Percentiles rank a stretch among this genome's conserved stretches.
phyloP scores from a whole-genome alignment of 2,113 vertebrate genomes.

The Trichomycterus rosablanca region DNA sequence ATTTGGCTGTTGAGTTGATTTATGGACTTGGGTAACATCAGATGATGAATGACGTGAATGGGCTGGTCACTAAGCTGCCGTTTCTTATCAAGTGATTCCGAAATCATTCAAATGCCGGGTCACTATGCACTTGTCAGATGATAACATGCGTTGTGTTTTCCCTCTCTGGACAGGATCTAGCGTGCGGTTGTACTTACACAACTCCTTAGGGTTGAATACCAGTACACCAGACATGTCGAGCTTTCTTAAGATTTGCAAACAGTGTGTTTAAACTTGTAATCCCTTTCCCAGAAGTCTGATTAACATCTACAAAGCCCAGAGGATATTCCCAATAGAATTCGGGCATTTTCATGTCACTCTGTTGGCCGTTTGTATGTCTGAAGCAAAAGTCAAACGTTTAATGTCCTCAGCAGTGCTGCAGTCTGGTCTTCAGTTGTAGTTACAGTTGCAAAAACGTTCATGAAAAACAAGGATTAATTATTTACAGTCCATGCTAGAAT shows the following conservation, averaged over 20 bases:
- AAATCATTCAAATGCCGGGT: slow-evolving; percentile 10
- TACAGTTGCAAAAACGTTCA: too few relatives aligned
- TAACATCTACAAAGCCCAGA: background rate
- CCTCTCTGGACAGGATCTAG: slow-evolving; percentile 13
- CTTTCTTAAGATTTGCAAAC: slow-evolving; percentile 13
- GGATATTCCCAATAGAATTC: background rate
- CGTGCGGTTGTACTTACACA: slow-evolving; percentile 21
- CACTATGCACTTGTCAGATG: slow-evolving; percentile 1
- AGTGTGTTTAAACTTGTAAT: slow-evolving; percentile 10
- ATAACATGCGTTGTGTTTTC: slow-evolving; percentile 14
- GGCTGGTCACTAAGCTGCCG: background rate
- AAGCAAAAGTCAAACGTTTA: too few relatives aligned
- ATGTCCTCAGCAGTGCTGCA: too few relatives aligned
- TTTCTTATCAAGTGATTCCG: slow-evolving; percentile 2
- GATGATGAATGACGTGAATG: background rate
- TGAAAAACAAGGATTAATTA: too few relatives aligned
- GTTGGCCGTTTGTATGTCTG: background rate
- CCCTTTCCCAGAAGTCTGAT: background rate
- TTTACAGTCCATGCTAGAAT: too few relatives aligned
- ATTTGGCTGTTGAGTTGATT: background rate
- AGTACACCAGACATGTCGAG: slow-evolving; percentile 28
- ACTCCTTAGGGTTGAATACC: slow-evolving; percentile 24
- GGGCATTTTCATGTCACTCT: too few relatives aligned
- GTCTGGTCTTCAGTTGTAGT: too few relatives aligned
- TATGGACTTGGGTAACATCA: background rate